Base-by-base conservation (phyloP, 1,140 invertebrate genomes). In the Apis florea region DNA sequence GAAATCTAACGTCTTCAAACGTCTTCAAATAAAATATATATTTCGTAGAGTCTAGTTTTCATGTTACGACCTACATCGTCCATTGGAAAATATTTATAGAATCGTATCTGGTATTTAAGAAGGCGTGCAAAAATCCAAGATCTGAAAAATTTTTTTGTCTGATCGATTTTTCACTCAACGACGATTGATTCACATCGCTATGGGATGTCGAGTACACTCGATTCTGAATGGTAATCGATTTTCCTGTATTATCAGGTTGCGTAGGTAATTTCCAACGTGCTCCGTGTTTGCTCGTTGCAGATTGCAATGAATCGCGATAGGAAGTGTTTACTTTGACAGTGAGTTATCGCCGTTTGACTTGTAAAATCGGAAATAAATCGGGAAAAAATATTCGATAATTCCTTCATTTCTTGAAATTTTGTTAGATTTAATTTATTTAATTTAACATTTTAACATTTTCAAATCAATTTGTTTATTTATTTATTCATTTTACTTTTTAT, bases 191-290 rank as follows among this genome's bases (percentile, higher is more conserved):
- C 17, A 40, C 21, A 47, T 24, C 9, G 51, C 13, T 47, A 17
- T 54, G 6, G 51, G 24, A 19, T 79, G 53, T 67, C 17, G 12
- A 10, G 64, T 21, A 26, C 26, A 24, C 56, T 19, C 24, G 26
- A 15, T n/a, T 71, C 26, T 24, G 17, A 77, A 80, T 67, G 24
- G 8, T 73, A 61, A 82, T 87, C 49, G 71, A 87, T 84, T 84
- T 81, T 84, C 58, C n/a, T 26, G 17, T 56, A 19, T 79, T 86
- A 76, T 75, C 74, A 26, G 49, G 19, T 15, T 49, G 47, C 54
- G 49, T 47, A 56, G 26, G 11, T 58, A 74, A n/a, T 26, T 68
- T 21, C 17, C 73, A 13, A 12, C 40, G 59, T 67, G 56, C 64
- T 15, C n/a, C 47, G 64, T 81, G 64, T 81, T 86, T 83, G 82